Evolutionary conservation across 2,888 invertebrate genomes (phyloP), one percentile per base, ranked within the genome.

Genomic region (Eupithecia abbreviata): DNA sequence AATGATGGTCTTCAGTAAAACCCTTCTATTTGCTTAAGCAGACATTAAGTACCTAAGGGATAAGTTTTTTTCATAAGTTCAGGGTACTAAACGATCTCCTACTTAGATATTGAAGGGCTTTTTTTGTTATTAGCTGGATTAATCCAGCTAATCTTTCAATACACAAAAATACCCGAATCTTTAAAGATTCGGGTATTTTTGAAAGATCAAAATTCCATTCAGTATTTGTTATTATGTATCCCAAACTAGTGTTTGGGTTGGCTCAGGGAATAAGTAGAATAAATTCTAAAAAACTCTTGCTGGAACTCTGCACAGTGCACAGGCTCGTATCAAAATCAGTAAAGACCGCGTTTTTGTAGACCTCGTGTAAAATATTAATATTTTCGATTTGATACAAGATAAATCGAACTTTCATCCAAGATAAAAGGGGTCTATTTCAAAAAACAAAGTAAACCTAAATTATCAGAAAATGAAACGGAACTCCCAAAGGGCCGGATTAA

Each of bases 401-500:
- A 18, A n/a, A 9, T 3, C 58, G 18, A 18, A 58, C 30, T 30
- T 30, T 30, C 30, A 30, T 30, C 30, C 10, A 18, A 18, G 58
- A 58, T 62, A 62, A 62, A 62, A 30, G 10, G 62, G 58, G 3
- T 62, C 10, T 30, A 62, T 62, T 62, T 4, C 62, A 62, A 62
- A 62, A 62, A 62, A 62, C 62, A 12, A 30, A 30, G 62, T 12
- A 62, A 18, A 62, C 30, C 62, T 62, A 62, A 62, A 62, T 62
- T 62, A 62, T 62, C n/a, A 62, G 62, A 30, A 62, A 62, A 71
- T 74, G 58, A 74, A 77, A 73, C 18, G 73, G 58, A 72, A 62
- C 71, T 73, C 73, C 18, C 41, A 13, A 41, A 42, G 71, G 67
- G 42, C 49, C 67, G 43, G 73, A 72, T 71, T 76, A 73, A 7